Base-by-base conservation (phyloP, 2,113 vertebrate genomes). In the Trichomycterus rosablanca region DNA sequence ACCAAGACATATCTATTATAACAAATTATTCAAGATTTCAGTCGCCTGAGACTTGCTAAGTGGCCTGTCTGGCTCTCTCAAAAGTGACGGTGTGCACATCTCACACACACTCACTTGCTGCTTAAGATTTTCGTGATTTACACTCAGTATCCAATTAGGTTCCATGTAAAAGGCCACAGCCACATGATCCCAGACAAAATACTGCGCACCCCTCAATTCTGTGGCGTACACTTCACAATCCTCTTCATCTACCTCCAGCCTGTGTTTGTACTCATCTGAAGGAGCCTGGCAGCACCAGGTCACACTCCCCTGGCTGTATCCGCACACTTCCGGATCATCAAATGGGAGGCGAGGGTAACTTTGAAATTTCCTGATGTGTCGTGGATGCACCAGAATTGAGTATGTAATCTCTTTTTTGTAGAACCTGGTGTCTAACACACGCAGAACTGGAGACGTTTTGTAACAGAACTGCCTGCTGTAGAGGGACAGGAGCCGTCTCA, bases 151-250 rank as follows among this genome's bases (percentile, higher is more conserved):
- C 68, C 48, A 48, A 6, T 6, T n/a, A 0, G 22, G 18, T 15
- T 70, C 26, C 61, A 70, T 59, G 18, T 70, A 49, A n/a, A 70
- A 65, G 18, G 14, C 55, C 28, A 59, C 23, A 7, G 23, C 19
- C 53, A 70, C 61, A 14, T 70, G 26, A 54, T 70, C 68, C 68
- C 68, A 70, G 43, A 65, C 12, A 26, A 24, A 65, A 30, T 59
- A 70, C 16, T 59, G 10, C 5, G 11, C 5, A 7, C 4, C 2
- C 9, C 1, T 1, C 22, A 52, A 16, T 1, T 1, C 9, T 2
- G 1, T 57, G 5, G 16, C 22, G 35, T 7, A 2, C 39, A 44
- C 37, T 11, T 6, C 6, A 7, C n/a, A 1, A 2, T 51, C 7
- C 2, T 16, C 5, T 4, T 3, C 1, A 32, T 59, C 6, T 22